Evolutionary conservation across 2,113 vertebrate species (phyloP).

Genomic region (Xyliphius kryptos): DNA sequence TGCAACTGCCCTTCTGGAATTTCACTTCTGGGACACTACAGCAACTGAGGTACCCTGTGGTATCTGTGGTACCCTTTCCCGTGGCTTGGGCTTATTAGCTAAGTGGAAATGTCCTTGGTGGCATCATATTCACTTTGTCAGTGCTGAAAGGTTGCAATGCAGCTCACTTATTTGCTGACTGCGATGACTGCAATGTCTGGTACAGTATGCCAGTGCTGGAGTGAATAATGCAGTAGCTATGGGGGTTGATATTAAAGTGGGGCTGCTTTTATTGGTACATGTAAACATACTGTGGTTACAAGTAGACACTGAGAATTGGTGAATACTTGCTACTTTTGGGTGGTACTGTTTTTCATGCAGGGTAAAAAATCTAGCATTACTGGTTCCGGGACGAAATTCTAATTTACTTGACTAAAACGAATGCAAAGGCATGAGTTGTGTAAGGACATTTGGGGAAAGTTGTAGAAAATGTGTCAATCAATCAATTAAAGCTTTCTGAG

Average conservation of each 20-base stretch:
- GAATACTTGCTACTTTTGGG: not conserved
- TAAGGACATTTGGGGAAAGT: too few species aligned
- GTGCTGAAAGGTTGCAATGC: not conserved
- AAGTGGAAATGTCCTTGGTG: slow-evolving; percentile 12
- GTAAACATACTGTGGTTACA: too few species aligned
- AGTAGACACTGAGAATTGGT: too few species aligned
- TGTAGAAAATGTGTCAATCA: too few species aligned
- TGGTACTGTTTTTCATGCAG: slow-evolving; percentile 6
- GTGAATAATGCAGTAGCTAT: not conserved
- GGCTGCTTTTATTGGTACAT: too few species aligned
- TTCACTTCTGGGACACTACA: slow-evolving; percentile 18
- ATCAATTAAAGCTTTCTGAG: too few species aligned
- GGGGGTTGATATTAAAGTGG: not conserved
- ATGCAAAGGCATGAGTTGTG: not conserved
- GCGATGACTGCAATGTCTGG: not conserved
- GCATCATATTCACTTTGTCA: slow-evolving; percentile 4
- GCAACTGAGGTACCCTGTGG: too few species aligned
- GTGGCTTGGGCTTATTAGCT: not conserved
- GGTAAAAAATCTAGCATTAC: not conserved
- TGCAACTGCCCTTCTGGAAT: slow-evolving; percentile 30
- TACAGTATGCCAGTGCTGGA: not conserved
- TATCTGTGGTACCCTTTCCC: slow-evolving; percentile 6
- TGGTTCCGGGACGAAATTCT: too few species aligned
- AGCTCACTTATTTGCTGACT: not conserved
- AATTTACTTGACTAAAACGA: not conserved